phyloP scores from a whole-genome alignment of 2,113 vertebrate genomes.

The Oncorhynchus mykiss region DNA sequence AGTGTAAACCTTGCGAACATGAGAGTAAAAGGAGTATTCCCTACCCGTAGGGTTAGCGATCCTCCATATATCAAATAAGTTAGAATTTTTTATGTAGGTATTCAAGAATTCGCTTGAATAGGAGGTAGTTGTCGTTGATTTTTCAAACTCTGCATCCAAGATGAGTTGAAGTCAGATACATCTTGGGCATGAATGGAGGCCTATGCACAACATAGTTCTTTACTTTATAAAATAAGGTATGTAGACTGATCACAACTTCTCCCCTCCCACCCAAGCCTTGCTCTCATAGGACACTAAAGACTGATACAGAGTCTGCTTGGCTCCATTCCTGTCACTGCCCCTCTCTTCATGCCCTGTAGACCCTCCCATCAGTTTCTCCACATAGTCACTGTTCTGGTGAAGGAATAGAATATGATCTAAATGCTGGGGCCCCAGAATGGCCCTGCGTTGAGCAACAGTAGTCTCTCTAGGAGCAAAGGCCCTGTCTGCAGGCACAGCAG shows the following conservation, averaged over 20 bases:
- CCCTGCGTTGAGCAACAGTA: conserved; percentile 49
- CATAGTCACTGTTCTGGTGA: conserved; percentile 66
- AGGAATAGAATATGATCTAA: conserved; percentile 69
- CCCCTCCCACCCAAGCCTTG: conserved; percentile 30
- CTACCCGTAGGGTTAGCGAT: too few species aligned
- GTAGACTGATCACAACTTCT: conserved; percentile 1
- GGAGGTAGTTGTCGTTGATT: too few species aligned
- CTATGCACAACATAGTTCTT: neutral
- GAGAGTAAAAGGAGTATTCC: too few species aligned
- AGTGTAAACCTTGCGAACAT: too few species aligned
- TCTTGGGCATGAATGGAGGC: too few species aligned
- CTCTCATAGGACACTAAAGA: conserved; percentile 54
- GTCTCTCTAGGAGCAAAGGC: conserved; percentile 51
- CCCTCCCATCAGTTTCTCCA: conserved; percentile 51
- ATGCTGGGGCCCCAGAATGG: conserved; percentile 51
- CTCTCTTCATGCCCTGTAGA: conserved; percentile 16
- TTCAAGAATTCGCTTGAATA: too few species aligned
- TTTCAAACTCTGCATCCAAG: too few species aligned
- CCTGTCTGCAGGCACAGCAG: conserved; percentile 43
- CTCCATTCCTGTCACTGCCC: conserved; percentile 27
- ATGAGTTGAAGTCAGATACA: too few species aligned
- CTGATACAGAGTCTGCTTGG: conserved; percentile 52
- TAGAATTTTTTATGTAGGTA: too few species aligned
- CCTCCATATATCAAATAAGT: too few species aligned
- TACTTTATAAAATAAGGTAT: neutral